Conservation (phyloP, 2,888 invertebrate genomes). For the Epirrhoe tristata region DNA sequence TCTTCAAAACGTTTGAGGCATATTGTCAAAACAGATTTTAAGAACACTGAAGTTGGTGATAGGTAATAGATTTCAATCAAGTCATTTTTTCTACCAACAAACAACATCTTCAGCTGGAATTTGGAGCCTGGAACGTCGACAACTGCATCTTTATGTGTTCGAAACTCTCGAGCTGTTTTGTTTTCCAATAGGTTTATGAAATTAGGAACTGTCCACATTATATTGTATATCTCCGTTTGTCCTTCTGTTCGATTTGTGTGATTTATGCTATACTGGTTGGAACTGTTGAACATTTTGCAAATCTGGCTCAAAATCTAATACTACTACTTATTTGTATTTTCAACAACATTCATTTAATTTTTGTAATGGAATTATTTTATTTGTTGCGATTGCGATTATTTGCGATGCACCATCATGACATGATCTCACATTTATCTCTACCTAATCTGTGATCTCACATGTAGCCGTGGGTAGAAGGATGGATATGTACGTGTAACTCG, state of each 20-base stretch:
- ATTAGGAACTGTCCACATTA: slow-evolving; percentile 75
- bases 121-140: slow-evolving; percentile 54
- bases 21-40: slow-evolving; percentile 73
- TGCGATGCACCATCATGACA: too few species aligned
- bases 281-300: slow-evolving; percentile 20
- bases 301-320: not conserved
- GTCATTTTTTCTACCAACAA: slow-evolving; percentile 73
- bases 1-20: slow-evolving; percentile 76
- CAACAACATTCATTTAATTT: too few species aligned
- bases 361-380: too few species aligned
- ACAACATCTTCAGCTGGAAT: slow-evolving; percentile 77
- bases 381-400: too few species aligned
- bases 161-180: slow-evolving; percentile 68
- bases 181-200: slow-evolving; percentile 69
- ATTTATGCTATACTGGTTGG: slow-evolving; percentile 28
- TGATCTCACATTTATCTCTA: too few species aligned
- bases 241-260: slow-evolving; percentile 64
- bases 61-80: slow-evolving; percentile 76
- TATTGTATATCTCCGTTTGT: slow-evolving; percentile 73
- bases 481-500: too few species aligned
- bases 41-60: slow-evolving; percentile 69
- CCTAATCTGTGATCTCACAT: too few species aligned
- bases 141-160: slow-evolving; percentile 61
- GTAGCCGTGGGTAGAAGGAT: too few species aligned
- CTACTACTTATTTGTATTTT: too few species aligned